A percentile compares a stretch with the other conserved stretches of the same genome.
Evolutionary conservation across 2,113 vertebrate genomes (phyloP).

Genomic region (Genyomyrus donnyi): DNA sequence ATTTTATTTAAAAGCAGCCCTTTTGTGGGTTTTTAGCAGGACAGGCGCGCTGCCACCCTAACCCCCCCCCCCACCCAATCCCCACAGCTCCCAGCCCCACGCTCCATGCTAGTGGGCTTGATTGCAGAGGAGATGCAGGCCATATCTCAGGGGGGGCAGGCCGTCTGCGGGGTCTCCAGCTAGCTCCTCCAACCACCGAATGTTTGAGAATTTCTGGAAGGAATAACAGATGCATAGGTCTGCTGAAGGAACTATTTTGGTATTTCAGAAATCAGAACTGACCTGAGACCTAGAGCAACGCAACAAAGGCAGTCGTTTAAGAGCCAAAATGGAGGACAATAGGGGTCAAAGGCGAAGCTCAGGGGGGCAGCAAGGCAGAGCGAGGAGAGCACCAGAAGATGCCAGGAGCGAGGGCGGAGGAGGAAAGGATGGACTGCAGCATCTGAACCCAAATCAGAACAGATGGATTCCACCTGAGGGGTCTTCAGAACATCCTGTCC

Average conservation of each 20-base stretch:
- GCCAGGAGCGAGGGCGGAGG: not conserved
- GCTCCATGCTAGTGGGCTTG: conserved; percentile 21
- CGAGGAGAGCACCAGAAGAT: not conserved
- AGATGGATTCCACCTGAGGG: not conserved
- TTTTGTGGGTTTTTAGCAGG: not conserved
- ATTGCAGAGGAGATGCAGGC: conserved; percentile 32
- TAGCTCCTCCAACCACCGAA: conserved; percentile 64
- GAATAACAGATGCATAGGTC: not conserved
- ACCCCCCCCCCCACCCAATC: too few relatives aligned
- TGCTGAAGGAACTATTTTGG: not conserved
- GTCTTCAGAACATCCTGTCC: not conserved
- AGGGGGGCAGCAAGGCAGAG: not conserved
- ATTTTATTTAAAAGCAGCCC: conserved; percentile 5
- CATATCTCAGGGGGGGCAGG: not conserved
- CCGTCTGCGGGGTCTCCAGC: conserved; percentile 26
- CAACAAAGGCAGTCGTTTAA: not conserved
- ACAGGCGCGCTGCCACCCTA: too few relatives aligned
- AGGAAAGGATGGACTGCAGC: not conserved
- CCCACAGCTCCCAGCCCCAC: not conserved
- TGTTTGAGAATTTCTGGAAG: conserved; percentile 55
- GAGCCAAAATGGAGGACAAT: not conserved
- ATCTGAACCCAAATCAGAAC: not conserved
- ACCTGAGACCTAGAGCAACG: conserved; percentile 20
- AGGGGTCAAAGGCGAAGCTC: not conserved
- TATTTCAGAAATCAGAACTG: not conserved